phyloP scores from a whole-genome alignment of 2,888 invertebrate species.

The Cynaeus angustus region DNA sequence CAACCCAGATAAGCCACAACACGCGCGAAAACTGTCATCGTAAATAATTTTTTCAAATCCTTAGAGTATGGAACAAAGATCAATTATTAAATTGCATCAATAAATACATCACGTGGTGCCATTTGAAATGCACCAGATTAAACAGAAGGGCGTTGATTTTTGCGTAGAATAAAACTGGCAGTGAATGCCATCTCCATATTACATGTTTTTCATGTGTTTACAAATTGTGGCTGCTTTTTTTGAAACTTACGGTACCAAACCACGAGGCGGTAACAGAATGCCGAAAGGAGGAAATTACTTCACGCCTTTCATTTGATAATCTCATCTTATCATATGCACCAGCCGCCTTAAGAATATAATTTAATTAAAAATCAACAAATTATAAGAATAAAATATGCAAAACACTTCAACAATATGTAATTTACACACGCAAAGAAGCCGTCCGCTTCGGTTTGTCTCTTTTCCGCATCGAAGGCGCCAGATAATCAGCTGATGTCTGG shows the following conservation, averaged over 20 bases:
- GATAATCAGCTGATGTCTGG: conserved; percentile 58
- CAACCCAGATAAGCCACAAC: no score
- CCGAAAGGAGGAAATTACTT: conserved; percentile 22
- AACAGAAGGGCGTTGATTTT: no score
- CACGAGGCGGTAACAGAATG: conserved; percentile 16
- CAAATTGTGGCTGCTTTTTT: conserved; percentile 3
- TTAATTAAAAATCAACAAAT: conserved; percentile 41
- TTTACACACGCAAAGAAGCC: conserved; percentile 42
- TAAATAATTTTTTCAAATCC: no score
- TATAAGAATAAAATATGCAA: conserved; percentile 34
- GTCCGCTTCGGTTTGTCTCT: conserved; percentile 43
- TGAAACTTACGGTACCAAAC: conserved; percentile 13
- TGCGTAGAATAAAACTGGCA: no score
- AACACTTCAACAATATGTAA: conserved; percentile 44
- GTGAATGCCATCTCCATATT: not conserved
- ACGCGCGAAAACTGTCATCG: no score
- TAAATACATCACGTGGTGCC: no score
- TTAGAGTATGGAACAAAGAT: no score
- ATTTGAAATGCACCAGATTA: no score
- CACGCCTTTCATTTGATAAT: conserved; percentile 25
- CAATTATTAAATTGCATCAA: no score
- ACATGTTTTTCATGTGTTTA: conserved; percentile 7
- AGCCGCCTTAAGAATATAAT: conserved; percentile 20
- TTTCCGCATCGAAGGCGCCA: conserved; percentile 56
- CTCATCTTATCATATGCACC: conserved; percentile 6